Percentiles rank a stretch among this genome's conserved stretches.
Evolutionary conservation across 2,113 vertebrate species (phyloP).

Genomic region (Tragelaphus buxtoni): DNA sequence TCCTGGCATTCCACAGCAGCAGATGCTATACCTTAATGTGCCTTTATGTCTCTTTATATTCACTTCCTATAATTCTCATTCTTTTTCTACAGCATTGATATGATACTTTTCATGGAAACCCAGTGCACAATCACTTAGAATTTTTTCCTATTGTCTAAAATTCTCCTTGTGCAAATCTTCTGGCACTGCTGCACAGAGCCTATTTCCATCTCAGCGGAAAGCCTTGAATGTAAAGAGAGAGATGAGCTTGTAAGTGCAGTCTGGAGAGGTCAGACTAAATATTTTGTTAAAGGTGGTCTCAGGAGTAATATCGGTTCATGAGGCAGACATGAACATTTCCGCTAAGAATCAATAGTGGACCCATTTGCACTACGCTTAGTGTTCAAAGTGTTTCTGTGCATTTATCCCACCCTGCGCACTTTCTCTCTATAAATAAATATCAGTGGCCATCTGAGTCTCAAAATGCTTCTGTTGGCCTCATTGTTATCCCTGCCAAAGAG

Average conservation of each 20-base stretch:
- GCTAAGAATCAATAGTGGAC: slow-evolving; percentile 57
- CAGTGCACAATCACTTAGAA: background rate
- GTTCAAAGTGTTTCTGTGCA: slow-evolving; percentile 42
- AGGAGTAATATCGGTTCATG: slow-evolving; percentile 48
- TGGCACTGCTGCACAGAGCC: background rate
- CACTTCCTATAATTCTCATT: background rate
- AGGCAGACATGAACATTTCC: slow-evolving; percentile 48
- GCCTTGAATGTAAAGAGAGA: background rate
- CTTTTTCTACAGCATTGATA: background rate
- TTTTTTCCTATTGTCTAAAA: slow-evolving; percentile 19
- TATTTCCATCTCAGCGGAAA: background rate
- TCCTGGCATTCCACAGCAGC: background rate
- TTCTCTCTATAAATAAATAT: slow-evolving; percentile 49
- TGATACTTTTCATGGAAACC: background rate
- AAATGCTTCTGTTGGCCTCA: background rate
- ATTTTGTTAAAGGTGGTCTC: slow-evolving; percentile 63
- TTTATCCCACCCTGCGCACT: slow-evolving; percentile 23
- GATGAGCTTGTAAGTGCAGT: slow-evolving; percentile 50
- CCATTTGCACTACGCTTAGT: slow-evolving; percentile 30
- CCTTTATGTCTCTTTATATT: background rate
- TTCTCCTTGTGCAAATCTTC: background rate
- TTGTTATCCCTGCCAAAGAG: background rate
- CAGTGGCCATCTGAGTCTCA: background rate
- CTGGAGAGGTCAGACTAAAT: slow-evolving; percentile 62
- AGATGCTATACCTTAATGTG: background rate